Evolutionary conservation across 2,888 invertebrate genomes (phyloP), one percentile per base, ranked within the genome.

Genomic region (Ceramica pisi): DNA sequence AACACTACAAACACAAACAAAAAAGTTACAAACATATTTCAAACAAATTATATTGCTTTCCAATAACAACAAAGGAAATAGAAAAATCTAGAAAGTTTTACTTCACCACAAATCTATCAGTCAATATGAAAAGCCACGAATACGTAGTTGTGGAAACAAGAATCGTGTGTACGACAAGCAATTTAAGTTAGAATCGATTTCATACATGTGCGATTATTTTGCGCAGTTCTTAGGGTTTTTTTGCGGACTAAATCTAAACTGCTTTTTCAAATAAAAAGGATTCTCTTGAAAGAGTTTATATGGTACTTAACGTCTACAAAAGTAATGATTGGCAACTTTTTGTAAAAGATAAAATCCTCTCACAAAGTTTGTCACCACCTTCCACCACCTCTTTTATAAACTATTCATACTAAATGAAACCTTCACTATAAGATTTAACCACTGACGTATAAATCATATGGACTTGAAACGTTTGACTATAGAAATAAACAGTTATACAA

Each of bases 121-220:
- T 55, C 35, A 57, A 70, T 72, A 68, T n/a, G 46, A 72, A 75
- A 65, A 67, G 14, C 57, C 38, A 23, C 35, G 41, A 67, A 73
- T 21, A 21, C 38, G 26, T 69, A 53, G 41, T 50, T 70, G 50
- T 64, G 8, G n/a, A 41, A 71, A 67, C 59, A 53, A 67, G 61
- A 67, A 55, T 71, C 48, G 35, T 71, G 61, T 79, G 44, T 41
- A 61, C 67, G 72, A 81, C 71, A 81, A 81, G 79, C 81, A 83
- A 83, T 83, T 79, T 75, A 73, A 81, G 71, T 81, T 83, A 9
- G 51, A 64, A 65, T 31, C n/a, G 46, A 51, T 72, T 69, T 72
- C 64, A 62, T 62, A 57, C 44, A 46, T 59, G 35, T 59, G 38
- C 26, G 56, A 50, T 51, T 65, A 51, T 63, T 64, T 75, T 70